phyloP scores from a whole-genome alignment of 2,113 vertebrate species.

The Ardeotis arabs region DNA sequence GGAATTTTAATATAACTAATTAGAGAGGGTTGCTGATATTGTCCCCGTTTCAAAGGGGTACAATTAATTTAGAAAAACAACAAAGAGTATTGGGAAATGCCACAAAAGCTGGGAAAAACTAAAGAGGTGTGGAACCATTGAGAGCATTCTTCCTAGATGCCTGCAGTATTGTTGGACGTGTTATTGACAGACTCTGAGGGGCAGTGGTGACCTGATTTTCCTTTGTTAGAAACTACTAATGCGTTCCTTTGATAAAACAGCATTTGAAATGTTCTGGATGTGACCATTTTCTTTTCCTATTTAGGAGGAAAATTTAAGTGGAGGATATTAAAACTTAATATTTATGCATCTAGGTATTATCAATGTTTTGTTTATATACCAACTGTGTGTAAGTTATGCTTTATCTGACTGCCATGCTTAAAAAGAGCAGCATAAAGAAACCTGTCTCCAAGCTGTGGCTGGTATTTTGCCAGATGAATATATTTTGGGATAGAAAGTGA shows the following conservation, averaged over 20 bases:
- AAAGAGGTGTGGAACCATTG: neutral
- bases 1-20: slow-evolving; percentile 5
- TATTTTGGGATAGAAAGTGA: neutral
- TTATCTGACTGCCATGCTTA: neutral
- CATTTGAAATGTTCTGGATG: neutral
- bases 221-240: neutral
- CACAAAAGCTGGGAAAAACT: neutral
- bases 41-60: neutral
- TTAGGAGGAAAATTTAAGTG: neutral
- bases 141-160: neutral
- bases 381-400: neutral
- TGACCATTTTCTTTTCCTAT: neutral
- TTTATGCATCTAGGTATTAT: neutral
- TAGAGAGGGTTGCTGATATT: slow-evolving; percentile 19
- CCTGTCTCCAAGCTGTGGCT: neutral
- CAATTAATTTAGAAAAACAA: neutral
- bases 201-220: neutral
- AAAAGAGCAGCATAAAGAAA: neutral
- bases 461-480: neutral
- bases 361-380: neutral
- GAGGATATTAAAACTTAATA: neutral
- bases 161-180: neutral
- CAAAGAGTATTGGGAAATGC: neutral
- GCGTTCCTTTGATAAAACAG: neutral
- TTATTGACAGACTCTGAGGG: neutral